Base-by-base conservation (phyloP, 2,113 vertebrate genomes). In the Origma solitaria region DNA sequence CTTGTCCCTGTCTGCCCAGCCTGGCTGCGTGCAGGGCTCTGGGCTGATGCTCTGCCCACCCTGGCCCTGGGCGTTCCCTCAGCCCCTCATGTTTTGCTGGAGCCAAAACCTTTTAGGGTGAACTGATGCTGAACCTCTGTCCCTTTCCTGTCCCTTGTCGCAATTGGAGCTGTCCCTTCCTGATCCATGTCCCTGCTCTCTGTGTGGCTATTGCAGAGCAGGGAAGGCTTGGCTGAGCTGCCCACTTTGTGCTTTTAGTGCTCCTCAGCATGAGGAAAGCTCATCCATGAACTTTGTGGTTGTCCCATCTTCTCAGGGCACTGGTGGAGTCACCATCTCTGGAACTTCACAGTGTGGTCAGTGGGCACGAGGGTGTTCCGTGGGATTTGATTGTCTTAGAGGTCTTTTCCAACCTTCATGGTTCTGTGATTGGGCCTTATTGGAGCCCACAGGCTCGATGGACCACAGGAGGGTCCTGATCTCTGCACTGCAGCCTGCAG, bases 361-460 rank as follows among this genome's bases (percentile, higher is more conserved):
- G 23, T 3, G 51, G 51, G 16, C 16, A 40, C 0, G 0, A 38
- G 10, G 5, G 3, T 2, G 1, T 65, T 73, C 24, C 20, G 23
- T 22, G 38, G 58, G 30, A 56, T 45, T n/a, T 54, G 27, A 18
- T 45, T 22, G 49, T 15, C 50, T 13, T 49, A 35, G 42, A 56
- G 24, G 15, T n/a, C 23, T 40, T 75, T 49, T 20, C 70, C 60
- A 75, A 20, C 30, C 24, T 40, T 49, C 21, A 9, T 38, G 35
- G 47, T 47, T n/a, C 30, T 13, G 18, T 65, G 51, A 15, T 17
- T 49, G 57, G 65, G 4, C 60, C 24, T 49, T 42, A 66, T 35
- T 9, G 21, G 44, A 71, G 21, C 23, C 28, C 25, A 16, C 28
- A 33, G 37, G 25, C 18, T 21, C 22, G 16, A 14, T 19, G n/a